These are phyloP conservation scores for Agrochola litura DNA, from an alignment of 2,888 invertebrate genomes.

Conservation along the genomic window DNA sequence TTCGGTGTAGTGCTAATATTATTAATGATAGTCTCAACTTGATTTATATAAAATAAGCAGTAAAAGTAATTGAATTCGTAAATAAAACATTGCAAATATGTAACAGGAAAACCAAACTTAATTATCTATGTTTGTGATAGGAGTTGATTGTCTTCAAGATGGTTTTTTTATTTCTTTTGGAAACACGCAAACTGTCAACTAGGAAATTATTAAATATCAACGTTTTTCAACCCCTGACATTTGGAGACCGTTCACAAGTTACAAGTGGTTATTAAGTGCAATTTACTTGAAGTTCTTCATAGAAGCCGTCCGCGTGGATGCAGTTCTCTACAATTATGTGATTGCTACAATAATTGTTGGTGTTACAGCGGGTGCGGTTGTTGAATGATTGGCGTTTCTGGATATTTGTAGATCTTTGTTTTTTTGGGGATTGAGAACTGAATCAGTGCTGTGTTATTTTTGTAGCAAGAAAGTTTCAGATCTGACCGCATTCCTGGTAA, in stretches of 20 bases:
- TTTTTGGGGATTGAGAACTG: background rate
- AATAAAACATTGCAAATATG: background rate
- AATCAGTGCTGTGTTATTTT: background rate
- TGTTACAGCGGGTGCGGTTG: background rate
- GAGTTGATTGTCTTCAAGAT: background rate
- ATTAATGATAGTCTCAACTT: conserved; percentile 13
- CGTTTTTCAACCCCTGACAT: conserved; percentile 50
- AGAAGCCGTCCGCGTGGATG: conserved; percentile 10
- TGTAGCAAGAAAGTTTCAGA: background rate
- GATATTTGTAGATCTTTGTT: conserved; percentile 23
- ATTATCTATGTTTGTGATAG: background rate
- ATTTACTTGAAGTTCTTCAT: conserved; percentile 32
- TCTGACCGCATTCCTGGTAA: background rate
- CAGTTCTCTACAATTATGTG: conserved; percentile 43
- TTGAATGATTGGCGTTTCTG: conserved; percentile 19
- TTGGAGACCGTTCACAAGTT: conserved; percentile 23
- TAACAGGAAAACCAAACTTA: background rate
- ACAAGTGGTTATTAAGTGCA: conserved; percentile 47
- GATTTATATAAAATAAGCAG: conserved; percentile 10
- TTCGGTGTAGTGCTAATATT: background rate
- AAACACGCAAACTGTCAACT: conserved; percentile 16
- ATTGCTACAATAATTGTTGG: conserved; percentile 16
- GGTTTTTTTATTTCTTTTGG: background rate
- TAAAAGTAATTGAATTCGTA: conserved; percentile 14
- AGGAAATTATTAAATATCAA: conserved; percentile 54